Base-by-base conservation (phyloP, 2,113 vertebrate species). In the Charadrius vociferus region DNA sequence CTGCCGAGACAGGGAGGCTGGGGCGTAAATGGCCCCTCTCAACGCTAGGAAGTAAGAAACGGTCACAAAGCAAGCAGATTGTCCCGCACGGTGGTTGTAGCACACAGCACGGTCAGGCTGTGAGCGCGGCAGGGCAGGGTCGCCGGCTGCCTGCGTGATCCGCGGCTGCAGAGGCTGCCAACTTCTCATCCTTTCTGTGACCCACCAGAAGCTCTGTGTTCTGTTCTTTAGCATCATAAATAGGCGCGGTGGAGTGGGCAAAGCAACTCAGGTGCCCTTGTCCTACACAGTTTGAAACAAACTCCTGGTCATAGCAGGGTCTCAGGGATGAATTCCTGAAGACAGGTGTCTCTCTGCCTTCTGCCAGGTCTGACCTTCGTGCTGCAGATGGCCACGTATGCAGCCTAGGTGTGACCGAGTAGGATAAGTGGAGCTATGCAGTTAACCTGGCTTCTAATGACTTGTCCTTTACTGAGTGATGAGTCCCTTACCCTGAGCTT, bases 351-450 rank as follows among this genome's bases (percentile, higher is more conserved):
- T 3, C 53, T 12, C 24, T 41, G 34, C 36, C 47, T 36, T 36
- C n/a, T 53, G 53, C 59, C 20, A 8, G 52, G 3, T 17, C 45
- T 27, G 19, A 6, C 4, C 5, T 10, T 21, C 12, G 0, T 8
- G 47, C 56, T 80, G 50, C 0, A 19, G 24, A 0, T 30, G 13
- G n/a, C 23, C 22, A 1, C 47, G 45, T 12, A 0, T 8, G 37
- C 39, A 32, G 63, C 80, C n/a, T 8, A 3, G 66, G 34, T 2
- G 62, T 11, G 87, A 9, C 1, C 6, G 47, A 43, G 52, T 11
- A n/a, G 62, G 63, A 1, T 29, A 12, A 66, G 20, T 1, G 83
- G 70, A 45, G 45, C 45, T 70, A 7, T 49, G 80, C 65, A 26
- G 30, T 52, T 66, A 41, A 39, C 56, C 14, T 15, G 30, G 14